Conservation (phyloP, 2,113 vertebrate genomes). For the Cavia aperea region DNA sequence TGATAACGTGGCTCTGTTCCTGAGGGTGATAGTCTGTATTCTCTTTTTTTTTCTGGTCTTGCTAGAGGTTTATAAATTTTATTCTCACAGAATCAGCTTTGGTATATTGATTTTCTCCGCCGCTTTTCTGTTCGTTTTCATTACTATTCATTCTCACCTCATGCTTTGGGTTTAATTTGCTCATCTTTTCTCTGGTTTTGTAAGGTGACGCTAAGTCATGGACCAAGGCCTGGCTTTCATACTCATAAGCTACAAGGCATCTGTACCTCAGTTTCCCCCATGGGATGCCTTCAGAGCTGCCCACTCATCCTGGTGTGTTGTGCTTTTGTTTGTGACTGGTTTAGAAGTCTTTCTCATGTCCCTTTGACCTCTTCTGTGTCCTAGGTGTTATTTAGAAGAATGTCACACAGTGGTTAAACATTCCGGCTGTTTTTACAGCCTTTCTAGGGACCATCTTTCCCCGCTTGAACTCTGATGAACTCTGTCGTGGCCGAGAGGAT, state of each 20-base stretch:
- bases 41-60: neutral
- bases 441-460: neutral
- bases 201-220: neutral
- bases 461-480: neutral
- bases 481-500: neutral
- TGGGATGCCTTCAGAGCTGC: fast-evolving
- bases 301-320: too few relatives aligned
- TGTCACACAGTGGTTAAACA: neutral
- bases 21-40: neutral
- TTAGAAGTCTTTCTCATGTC: neutral
- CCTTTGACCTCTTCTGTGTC: neutral
- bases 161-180: neutral
- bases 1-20: neutral
- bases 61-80: slow-evolving; percentile 4
- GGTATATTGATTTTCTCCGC: neutral
- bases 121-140: neutral
- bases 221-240: neutral
- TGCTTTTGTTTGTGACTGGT: neutral
- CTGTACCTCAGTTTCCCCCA: neutral
- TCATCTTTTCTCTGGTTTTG: neutral
- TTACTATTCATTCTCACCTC: neutral
- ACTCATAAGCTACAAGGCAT: neutral
- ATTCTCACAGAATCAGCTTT: neutral
- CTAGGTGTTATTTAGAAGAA: neutral
- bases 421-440: neutral